Evolutionary conservation across 2,888 invertebrate genomes (phyloP).

Genomic region (Lepidochitona cinerea): DNA sequence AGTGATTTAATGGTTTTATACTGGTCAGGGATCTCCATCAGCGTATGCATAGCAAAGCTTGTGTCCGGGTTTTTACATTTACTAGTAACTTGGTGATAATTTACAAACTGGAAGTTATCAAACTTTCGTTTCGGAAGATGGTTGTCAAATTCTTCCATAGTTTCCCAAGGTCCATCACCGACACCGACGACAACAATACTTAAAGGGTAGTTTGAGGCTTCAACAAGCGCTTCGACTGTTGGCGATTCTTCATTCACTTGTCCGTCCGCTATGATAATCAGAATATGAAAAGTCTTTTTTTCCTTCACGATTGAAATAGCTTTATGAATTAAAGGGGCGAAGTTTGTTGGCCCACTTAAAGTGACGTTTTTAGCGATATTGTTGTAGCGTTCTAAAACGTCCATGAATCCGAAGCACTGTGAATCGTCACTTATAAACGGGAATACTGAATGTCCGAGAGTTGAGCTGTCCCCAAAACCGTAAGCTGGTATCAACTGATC

Average conservation of each 20-base stretch:
- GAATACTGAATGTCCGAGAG: conserved; percentile 62
- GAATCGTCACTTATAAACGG: conserved; percentile 49
- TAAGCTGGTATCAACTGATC: conserved; percentile 64
- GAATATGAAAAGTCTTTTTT: conserved; percentile 59
- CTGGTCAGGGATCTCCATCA: conserved; percentile 74
- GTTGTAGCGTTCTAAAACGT: conserved; percentile 71
- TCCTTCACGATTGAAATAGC: conserved; percentile 72
- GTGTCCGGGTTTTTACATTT: conserved; percentile 63
- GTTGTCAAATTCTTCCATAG: conserved; percentile 73
- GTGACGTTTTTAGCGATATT: conserved; percentile 69
- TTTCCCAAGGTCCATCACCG: conserved; percentile 75
- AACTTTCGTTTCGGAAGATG: conserved; percentile 72
- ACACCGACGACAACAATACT: conserved; percentile 74
- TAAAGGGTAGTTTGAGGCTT: conserved; percentile 72
- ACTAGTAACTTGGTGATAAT: conserved; percentile 70
- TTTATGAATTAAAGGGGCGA: conserved; percentile 73
- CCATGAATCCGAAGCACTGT: conserved; percentile 57
- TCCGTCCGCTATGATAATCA: conserved; percentile 74
- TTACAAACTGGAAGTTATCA: conserved; percentile 75
- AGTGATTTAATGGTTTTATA: conserved; percentile 66
- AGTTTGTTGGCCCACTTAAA: conserved; percentile 73
- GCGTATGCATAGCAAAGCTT: conserved; percentile 72
- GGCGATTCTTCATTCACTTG: conserved; percentile 72
- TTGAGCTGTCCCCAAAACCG: conserved; percentile 67
- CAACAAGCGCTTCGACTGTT: conserved; percentile 72